Conservation (phyloP, 2,113 vertebrate genomes). For the Cyrtonyx montezumae region DNA sequence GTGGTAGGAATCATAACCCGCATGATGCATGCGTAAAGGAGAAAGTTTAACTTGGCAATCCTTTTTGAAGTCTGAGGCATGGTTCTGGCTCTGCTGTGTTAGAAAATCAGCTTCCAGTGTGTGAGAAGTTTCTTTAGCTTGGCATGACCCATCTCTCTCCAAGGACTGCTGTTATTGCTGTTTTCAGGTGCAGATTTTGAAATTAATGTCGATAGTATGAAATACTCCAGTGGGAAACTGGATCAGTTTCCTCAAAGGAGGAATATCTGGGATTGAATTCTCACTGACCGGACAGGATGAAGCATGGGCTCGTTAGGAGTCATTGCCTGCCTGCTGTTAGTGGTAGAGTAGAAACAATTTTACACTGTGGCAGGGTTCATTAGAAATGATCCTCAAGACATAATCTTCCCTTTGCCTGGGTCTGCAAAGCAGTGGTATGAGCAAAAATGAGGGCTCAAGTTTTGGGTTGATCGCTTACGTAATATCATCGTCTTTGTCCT, state of each 20-base stretch:
- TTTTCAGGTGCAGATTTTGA: neutral
- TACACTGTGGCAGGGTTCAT: neutral
- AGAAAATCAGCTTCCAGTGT: neutral
- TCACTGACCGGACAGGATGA: accelerated
- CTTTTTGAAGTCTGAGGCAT: neutral
- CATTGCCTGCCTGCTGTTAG: neutral
- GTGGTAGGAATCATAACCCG: neutral
- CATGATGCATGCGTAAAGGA: conserved; percentile 57
- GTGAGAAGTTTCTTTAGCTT: neutral
- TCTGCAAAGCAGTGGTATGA: neutral
- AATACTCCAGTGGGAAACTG: neutral
- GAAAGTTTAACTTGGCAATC: neutral
- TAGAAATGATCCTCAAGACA: neutral
- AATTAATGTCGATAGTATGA: neutral
- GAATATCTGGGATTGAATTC: neutral
- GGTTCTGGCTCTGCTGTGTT: neutral
- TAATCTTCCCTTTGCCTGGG: neutral
- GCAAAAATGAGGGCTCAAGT: neutral
- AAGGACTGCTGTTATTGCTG: neutral
- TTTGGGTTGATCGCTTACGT: neutral
- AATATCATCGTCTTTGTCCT: accelerated
- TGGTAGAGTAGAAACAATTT: neutral
- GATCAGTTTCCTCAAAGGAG: neutral
- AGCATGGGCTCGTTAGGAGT: neutral
- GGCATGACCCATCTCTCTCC: too few species aligned